Conservation (phyloP, 2,888 invertebrate genomes). For the Argyresthia albistria region DNA sequence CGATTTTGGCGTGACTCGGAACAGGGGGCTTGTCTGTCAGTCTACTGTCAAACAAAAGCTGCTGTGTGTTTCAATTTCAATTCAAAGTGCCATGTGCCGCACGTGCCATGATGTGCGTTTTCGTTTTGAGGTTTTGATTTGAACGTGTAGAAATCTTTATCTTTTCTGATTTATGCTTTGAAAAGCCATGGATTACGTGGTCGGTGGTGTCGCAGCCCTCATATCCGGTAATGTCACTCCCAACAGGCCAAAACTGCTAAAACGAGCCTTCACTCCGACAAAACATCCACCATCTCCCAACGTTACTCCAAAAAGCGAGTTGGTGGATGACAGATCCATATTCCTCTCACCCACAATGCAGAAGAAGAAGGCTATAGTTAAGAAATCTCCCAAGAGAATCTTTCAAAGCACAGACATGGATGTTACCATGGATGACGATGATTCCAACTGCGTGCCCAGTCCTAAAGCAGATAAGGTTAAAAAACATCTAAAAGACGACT, state of each 20-base stretch:
- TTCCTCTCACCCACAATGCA: constrained; percentile 55
- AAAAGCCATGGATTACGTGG: constrained; percentile 60
- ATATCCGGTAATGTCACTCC: constrained; percentile 71
- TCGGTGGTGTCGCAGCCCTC: constrained; percentile 73
- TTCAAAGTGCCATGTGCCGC: too few species aligned
- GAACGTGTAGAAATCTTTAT: not conserved
- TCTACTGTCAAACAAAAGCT: too few species aligned
- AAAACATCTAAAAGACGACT: constrained; percentile 45
- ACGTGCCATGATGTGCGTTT: constrained; percentile 6
- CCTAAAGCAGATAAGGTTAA: constrained; percentile 56
- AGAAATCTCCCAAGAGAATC: constrained; percentile 62
- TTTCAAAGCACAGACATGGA: constrained; percentile 53
- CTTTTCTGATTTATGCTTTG: not conserved
- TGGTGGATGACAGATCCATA: constrained; percentile 50
- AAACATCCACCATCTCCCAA: constrained; percentile 58
- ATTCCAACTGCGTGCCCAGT: constrained; percentile 21
- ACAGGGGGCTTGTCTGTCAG: too few species aligned
- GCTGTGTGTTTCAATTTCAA: too few species aligned
- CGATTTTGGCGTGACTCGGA: too few species aligned
- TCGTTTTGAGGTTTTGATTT: not conserved
- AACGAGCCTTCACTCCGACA: constrained; percentile 51
- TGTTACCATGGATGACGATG: constrained; percentile 30
- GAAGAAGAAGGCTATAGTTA: constrained; percentile 58
- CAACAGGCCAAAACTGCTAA: constrained; percentile 57
- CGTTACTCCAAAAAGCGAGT: constrained; percentile 59